These are phyloP conservation scores for Enteromius paludinosus DNA, from an alignment of 2,797 vertebrate genomes.

Conservation along the genomic window DNA sequence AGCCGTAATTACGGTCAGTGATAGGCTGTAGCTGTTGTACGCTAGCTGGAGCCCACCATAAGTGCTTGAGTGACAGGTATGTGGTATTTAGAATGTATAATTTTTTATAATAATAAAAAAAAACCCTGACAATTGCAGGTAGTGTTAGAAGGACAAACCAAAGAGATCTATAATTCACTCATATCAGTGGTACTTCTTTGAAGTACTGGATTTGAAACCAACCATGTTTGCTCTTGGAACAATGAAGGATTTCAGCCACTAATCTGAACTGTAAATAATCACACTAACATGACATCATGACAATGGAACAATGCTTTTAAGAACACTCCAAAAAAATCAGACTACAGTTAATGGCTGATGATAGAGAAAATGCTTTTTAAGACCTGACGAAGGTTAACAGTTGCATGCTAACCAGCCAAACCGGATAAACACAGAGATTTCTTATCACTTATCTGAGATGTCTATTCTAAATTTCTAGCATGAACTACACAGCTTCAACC, in stretches of 20 bases:
- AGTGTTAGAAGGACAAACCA: not conserved
- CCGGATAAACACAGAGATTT: not conserved
- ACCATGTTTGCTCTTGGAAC: not conserved
- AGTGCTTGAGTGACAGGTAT: not conserved
- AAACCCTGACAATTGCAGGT: too few relatives aligned
- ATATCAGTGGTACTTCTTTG: not conserved
- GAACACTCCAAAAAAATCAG: not conserved
- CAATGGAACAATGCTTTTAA: not conserved
- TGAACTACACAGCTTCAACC: not conserved
- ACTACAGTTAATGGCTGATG: not conserved
- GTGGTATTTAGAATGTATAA: not conserved
- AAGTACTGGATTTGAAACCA: not conserved
- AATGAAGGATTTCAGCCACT: not conserved
- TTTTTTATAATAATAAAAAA: too few relatives aligned
- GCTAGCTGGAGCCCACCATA: not conserved
- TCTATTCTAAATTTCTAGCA: not conserved
- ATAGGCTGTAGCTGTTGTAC: not conserved
- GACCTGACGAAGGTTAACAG: not conserved
- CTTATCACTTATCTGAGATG: not conserved
- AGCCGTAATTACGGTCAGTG: slow-evolving; percentile 4
- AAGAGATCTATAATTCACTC: not conserved
- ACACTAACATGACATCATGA: not conserved
- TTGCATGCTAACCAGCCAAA: not conserved
- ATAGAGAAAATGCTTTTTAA: not conserved
- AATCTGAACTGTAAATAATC: not conserved